Conservation (phyloP, 2,797 vertebrate genomes). For the Gymnothorax reevesii region DNA sequence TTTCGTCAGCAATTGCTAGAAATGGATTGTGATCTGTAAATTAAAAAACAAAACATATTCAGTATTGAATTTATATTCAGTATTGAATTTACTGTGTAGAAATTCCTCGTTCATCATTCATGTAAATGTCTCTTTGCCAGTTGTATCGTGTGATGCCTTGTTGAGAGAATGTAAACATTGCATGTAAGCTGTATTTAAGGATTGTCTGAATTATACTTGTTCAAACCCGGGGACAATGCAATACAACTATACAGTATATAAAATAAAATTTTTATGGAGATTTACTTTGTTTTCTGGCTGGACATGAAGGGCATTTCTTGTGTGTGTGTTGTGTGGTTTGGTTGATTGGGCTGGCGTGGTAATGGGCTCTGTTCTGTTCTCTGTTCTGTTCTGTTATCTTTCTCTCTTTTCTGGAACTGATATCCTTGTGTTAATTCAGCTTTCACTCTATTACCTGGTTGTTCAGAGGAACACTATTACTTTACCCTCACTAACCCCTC, state of each 20-base stretch:
- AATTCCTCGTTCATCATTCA: conserved; percentile 56
- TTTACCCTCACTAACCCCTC: conserved; percentile 74
- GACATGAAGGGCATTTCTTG: not conserved
- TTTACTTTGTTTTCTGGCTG: not conserved
- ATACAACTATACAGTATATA: conserved; percentile 64
- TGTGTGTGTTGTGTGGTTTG: not conserved
- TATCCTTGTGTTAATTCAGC: conserved; percentile 50
- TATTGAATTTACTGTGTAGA: conserved; percentile 52
- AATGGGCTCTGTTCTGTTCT: not conserved
- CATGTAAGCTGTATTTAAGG: conserved; percentile 67
- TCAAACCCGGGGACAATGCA: conserved; percentile 68
- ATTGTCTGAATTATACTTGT: conserved; percentile 70
- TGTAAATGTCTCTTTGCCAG: conserved; percentile 51
- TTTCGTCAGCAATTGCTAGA: conserved; percentile 24
- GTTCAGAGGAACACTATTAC: conserved; percentile 79
- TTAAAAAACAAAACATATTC: conserved; percentile 52
- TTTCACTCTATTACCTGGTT: conserved; percentile 58
- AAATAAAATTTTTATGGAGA: conserved; percentile 72
- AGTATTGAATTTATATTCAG: conserved; percentile 60
- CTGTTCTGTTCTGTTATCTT: not conserved
- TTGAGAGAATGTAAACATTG: conserved; percentile 67
- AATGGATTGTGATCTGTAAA: not conserved
- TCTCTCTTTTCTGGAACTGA: conserved; percentile 34
- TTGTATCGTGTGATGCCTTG: conserved; percentile 64
- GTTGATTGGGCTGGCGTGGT: not conserved